Base-by-base conservation (phyloP, 2,113 vertebrate species). In the Lonchura striata region DNA sequence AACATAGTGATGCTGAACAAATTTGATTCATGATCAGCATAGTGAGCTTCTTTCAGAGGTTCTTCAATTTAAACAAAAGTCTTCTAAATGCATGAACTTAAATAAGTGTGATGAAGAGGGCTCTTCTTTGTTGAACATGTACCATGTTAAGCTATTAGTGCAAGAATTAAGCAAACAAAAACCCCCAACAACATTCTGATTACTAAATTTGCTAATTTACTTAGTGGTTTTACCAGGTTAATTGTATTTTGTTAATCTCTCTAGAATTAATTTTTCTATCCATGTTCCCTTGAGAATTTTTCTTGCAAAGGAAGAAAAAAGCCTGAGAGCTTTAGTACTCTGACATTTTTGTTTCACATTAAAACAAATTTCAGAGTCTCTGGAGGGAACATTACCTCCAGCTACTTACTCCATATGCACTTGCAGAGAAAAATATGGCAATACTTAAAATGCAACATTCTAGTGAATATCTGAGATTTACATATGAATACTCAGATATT, bases 311-410 rank as follows among this genome's bases (percentile, higher is more conserved):
- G 35, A 81, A 85, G 53, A 66, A 68, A 76, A 89, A 95, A 77
- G 13, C 46, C 53, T 77, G 66, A 92, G 28, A 72, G 66, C 71
- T 92, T 90, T 80, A 94, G 49, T 80, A 86, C 54, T 79, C 68
- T 90, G 82, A 94, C 76, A 93, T 96, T 91, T 97, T 85, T 93
- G 77, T 84, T 96, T 81, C 92, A 86, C 68, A 93, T 78, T 97
- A 89, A 83, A 96, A 95, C 70, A 91, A 94, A 95, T 94, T 94
- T 94, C 90, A 75, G 59, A 90, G 74, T 94, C 90, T 92, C 88
- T 75, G 69, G 92, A 72, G 92, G 79, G 69, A 94, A 90, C 69
- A 88, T 95, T 95, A 91, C 91, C 88, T 83, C 71, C 82, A 94
- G 81, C 88, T 83, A 94, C 90, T 94, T 94, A 78, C 39, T 86